A percentile compares a stretch with the other conserved stretches of the same genome.
Evolutionary conservation across 1,140 invertebrate genomes (phyloP).

Genomic region (Hyles euphorbiae): DNA sequence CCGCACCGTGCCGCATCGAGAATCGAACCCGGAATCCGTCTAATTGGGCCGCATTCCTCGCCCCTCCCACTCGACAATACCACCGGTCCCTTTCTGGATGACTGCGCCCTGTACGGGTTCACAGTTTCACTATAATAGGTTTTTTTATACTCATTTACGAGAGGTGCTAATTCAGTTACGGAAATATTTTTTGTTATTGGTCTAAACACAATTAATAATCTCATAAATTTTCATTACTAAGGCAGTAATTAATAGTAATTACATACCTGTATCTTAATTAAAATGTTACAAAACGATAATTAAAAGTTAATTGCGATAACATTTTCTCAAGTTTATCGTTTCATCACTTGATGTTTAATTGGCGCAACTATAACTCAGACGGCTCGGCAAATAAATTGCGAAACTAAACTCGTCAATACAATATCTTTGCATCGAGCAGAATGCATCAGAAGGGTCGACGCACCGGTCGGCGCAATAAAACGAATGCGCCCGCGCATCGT

Average conservation of each 20-base stretch:
- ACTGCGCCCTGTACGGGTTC: conserved; percentile 17
- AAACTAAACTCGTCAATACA: conserved; percentile 1
- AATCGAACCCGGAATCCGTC: conserved; percentile 31
- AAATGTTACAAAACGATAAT: background rate
- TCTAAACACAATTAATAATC: too few relatives aligned
- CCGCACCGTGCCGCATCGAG: conserved; percentile 22
- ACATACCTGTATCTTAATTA: too few relatives aligned
- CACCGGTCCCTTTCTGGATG: conserved; percentile 11
- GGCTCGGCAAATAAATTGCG: background rate
- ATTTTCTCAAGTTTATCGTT: too few relatives aligned
- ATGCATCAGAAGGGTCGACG: conserved; percentile 23
- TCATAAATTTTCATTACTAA: too few relatives aligned
- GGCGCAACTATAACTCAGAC: background rate
- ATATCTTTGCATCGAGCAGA: conserved; percentile 9
- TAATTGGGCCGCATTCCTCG: conserved; percentile 58
- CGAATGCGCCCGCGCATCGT: conserved; percentile 28
- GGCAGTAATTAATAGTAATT: too few relatives aligned
- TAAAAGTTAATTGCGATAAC: background rate
- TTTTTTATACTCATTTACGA: background rate
- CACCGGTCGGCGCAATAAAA: conserved; percentile 29
- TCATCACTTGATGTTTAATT: too few relatives aligned
- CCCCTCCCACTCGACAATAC: conserved; percentile 18
- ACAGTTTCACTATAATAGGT: background rate
- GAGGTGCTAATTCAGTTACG: too few relatives aligned
- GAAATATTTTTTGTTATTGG: too few relatives aligned